Conservation (phyloP, 2,888 invertebrate species). For the Cheilosia urbana region DNA sequence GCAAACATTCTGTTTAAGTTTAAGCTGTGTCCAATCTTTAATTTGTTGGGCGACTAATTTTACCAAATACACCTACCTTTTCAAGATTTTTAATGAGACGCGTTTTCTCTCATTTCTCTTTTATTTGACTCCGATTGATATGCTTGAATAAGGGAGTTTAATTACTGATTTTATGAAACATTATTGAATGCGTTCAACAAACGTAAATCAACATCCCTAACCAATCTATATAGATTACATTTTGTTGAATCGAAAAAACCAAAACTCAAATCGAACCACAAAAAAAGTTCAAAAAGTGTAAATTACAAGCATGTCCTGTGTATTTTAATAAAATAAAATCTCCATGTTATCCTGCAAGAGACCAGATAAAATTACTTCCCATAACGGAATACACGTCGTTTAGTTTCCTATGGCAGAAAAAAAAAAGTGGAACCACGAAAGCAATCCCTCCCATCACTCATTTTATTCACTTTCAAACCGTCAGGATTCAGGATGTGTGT, state of each 20-base stretch:
- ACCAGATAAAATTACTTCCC: conserved; percentile 35
- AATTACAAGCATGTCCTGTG: conserved; percentile 43
- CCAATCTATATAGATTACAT: neutral
- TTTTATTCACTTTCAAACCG: conserved; percentile 61
- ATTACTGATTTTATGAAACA: too few relatives aligned
- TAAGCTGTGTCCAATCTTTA: neutral
- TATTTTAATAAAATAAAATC: conserved; percentile 54
- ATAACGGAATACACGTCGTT: conserved; percentile 5
- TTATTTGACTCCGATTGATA: too few relatives aligned
- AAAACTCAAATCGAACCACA: too few relatives aligned
- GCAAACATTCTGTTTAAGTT: too few relatives aligned
- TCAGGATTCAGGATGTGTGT: neutral
- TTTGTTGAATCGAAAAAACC: neutral
- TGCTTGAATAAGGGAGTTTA: too few relatives aligned
- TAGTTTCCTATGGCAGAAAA: neutral
- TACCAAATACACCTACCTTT: too few relatives aligned
- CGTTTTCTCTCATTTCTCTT: too few relatives aligned
- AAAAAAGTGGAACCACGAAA: conserved; percentile 7
- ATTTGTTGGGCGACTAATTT: too few relatives aligned
- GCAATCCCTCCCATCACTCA: conserved; percentile 32
- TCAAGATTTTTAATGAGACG: too few relatives aligned
- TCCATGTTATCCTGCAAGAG: conserved; percentile 45
- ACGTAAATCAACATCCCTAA: neutral
- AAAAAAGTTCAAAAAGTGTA: conserved; percentile 15
- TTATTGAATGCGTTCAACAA: neutral